A percentile compares a stretch with the other conserved stretches of the same genome.
Conservation (phyloP, 2,113 vertebrate genomes). For the Ochotona curzoniae region DNA sequence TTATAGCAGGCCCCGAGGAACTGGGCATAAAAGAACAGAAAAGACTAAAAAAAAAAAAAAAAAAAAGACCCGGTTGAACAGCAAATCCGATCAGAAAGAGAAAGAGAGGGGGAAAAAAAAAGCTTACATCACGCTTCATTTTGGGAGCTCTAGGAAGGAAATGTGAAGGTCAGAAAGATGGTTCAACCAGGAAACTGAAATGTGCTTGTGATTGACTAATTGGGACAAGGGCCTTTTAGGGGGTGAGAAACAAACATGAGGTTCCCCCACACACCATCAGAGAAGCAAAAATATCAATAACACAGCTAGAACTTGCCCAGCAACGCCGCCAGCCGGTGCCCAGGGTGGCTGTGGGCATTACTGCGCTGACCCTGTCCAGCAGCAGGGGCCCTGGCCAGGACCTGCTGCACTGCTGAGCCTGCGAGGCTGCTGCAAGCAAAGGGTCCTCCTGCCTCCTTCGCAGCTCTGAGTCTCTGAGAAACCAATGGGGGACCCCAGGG, state of each 20-base stretch:
- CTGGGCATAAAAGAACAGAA: slow-evolving; percentile 68
- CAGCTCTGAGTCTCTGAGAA: not conserved
- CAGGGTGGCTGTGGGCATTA: not conserved
- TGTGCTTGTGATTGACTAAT: not conserved
- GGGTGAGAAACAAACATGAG: not conserved
- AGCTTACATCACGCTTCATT: slow-evolving; percentile 42
- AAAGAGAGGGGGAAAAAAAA: slow-evolving; percentile 70
- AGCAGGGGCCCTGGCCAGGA: no score
- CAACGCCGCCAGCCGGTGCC: not conserved
- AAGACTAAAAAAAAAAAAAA: slow-evolving; percentile 49
- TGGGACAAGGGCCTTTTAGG: not conserved
- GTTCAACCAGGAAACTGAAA: not conserved
- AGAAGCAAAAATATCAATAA: not conserved
- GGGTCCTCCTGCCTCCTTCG: not conserved
- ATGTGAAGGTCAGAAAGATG: not conserved
- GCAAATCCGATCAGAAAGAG: slow-evolving; percentile 77
- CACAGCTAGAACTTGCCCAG: not conserved
- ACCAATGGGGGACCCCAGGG: not conserved
- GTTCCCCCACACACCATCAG: not conserved
- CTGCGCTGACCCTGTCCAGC: no score
- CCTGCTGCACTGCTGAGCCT: no score
- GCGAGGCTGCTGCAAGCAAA: not conserved
- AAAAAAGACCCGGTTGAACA: slow-evolving; percentile 66
- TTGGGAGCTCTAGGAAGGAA: slow-evolving; percentile 47
- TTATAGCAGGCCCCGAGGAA: slow-evolving; percentile 89